Evolutionary conservation across 2,113 vertebrate genomes (phyloP), one percentile per base, ranked within the genome.

Genomic region (Psittacula cyanocephala): DNA sequence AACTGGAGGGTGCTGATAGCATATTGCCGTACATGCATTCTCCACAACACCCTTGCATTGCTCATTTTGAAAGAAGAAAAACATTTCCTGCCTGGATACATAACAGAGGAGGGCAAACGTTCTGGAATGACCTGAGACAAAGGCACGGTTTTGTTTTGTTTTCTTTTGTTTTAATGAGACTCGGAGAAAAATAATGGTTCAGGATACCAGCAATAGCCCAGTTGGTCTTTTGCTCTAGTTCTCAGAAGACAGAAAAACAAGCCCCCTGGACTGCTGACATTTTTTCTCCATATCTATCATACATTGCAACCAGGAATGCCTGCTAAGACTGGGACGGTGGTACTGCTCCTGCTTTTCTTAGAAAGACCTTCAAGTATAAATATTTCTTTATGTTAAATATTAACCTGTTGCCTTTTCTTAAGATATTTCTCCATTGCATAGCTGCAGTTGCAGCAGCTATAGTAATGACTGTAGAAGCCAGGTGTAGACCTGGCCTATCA

Each of bases 51-150:
- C 95, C 92, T 96, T 96, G 79, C 89, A 87, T 31, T 95, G 94
- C 91, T 97, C 95, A 88, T 95, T 97, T 97, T 91, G 89, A 96
- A 95, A 72, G 44, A 63, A 96, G 95, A 93, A 97, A 98, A 98
- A 98, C 95, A 98, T 98, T 98, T 98, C 98, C 98, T 98, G 97
- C 81, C 88, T 98, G 91, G 52, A 96, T 97, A 93, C 94, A 96
- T 94, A 97, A 96, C 95, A 97, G 69, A 91, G 69, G 76, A 96
- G 86, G 90, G 82, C 63, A 77, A 97, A 96, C 68, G 74, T 71
- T 98, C 96, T 97, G 93, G 92, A 97, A 95, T 97, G 96, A 97
- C 97, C 97, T 88, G 41, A 95, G 95, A 87, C 79, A 96, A 94
- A 93, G 78, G 79, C 91, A 94, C 83, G 55, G 64, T 0, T 55